A percentile compares a stretch with the other conserved stretches of the same genome.
Conservation (phyloP, 2,888 invertebrate genomes). For the Ennomos fuscantarius region DNA sequence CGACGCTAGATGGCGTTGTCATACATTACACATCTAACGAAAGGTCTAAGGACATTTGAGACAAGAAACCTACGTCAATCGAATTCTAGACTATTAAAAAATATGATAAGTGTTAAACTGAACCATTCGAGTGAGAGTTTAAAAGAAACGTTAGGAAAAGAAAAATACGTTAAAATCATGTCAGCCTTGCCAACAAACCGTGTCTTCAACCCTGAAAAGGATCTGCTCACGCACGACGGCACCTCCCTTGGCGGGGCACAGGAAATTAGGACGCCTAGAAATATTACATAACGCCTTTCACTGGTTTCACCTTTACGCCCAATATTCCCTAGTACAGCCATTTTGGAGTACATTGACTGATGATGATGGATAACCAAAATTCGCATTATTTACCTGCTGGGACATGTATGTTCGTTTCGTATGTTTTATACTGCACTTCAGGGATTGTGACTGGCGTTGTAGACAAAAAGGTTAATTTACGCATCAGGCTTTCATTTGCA, state of each 20-base stretch:
- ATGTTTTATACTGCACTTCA: neutral
- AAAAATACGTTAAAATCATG: slow-evolving; percentile 43
- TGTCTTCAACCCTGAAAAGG: slow-evolving; percentile 74
- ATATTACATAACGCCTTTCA: slow-evolving; percentile 58
- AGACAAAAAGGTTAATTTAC: slow-evolving; percentile 49
- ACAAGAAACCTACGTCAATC: slow-evolving; percentile 3
- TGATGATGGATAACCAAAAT: slow-evolving; percentile 10
- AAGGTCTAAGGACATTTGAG: slow-evolving; percentile 1
- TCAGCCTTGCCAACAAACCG: slow-evolving; percentile 77
- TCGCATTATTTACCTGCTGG: neutral
- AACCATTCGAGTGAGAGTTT: slow-evolving; percentile 30
- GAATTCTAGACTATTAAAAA: slow-evolving; percentile 10
- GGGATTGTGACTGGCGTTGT: slow-evolving; percentile 9
- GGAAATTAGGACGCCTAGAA: slow-evolving; percentile 55
- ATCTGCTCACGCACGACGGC: slow-evolving; percentile 65
- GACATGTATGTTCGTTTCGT: neutral
- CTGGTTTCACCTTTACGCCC: slow-evolving; percentile 34
- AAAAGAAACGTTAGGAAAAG: slow-evolving; percentile 36
- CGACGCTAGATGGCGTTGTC: slow-evolving; percentile 67
- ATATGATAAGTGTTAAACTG: slow-evolving; percentile 18
- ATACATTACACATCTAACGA: neutral
- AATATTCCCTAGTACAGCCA: slow-evolving; percentile 25
- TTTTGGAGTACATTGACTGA: slow-evolving; percentile 21
- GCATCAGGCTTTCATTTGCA: slow-evolving; percentile 45
- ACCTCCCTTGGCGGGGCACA: slow-evolving; percentile 64